These are phyloP conservation scores for Drosophila birchii DNA, from an alignment of 2,888 invertebrate species.

Conservation along the genomic window DNA sequence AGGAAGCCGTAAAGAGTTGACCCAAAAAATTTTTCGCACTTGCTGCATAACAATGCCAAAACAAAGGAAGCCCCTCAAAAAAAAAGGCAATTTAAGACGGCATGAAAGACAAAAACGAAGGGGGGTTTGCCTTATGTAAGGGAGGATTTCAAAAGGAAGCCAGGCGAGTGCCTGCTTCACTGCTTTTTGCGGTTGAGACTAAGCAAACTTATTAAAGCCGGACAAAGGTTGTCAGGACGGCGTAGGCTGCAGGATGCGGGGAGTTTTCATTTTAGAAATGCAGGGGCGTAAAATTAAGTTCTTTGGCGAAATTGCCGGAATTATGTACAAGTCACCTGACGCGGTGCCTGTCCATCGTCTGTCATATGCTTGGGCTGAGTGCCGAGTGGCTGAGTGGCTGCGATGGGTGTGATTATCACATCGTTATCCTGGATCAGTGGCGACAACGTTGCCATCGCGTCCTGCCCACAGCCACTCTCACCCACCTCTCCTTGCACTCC, in stretches of 20 bases:
- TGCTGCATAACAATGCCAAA: slow-evolving; percentile 23
- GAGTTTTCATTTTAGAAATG: slow-evolving; percentile 58
- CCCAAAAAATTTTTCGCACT: slow-evolving; percentile 24
- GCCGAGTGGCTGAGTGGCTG: slow-evolving; percentile 37
- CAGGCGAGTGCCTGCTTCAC: slow-evolving; percentile 28
- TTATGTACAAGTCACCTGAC: slow-evolving; percentile 60
- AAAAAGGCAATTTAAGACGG: slow-evolving; percentile 35
- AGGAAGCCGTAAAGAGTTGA: slow-evolving; percentile 8
- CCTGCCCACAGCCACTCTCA: not conserved
- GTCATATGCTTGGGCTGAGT: slow-evolving; percentile 54
- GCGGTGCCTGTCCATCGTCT: slow-evolving; percentile 53
- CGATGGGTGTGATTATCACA: slow-evolving; percentile 74
- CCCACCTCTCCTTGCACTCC: not conserved
- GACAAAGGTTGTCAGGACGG: slow-evolving; percentile 25
- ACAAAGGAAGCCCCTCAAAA: slow-evolving; percentile 24
- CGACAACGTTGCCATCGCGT: slow-evolving; percentile 36
- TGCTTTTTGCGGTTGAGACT: slow-evolving; percentile 42
- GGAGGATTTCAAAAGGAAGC: slow-evolving; percentile 29
- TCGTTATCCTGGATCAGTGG: slow-evolving; percentile 78
- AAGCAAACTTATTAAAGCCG: slow-evolving; percentile 46
- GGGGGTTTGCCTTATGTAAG: slow-evolving; percentile 3
- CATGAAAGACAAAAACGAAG: slow-evolving; percentile 28
- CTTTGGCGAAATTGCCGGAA: slow-evolving; percentile 38
- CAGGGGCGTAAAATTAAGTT: slow-evolving; percentile 77
- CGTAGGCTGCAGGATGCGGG: slow-evolving; percentile 3